Percentiles rank a stretch among this genome's conserved stretches.
Evolutionary conservation across 2,888 invertebrate genomes (phyloP).

Genomic region (Morpho deidamia): DNA sequence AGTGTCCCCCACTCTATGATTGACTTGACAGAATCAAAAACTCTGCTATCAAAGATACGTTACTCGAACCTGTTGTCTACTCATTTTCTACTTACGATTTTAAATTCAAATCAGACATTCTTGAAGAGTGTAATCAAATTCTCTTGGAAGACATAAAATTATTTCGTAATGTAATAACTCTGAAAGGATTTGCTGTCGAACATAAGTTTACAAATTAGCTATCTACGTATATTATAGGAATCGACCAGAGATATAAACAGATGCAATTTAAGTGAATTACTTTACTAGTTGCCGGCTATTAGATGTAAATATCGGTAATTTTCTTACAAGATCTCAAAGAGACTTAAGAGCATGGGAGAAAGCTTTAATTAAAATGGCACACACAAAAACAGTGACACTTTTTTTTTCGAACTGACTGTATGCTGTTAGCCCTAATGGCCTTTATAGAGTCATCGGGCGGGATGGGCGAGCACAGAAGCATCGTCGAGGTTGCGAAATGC

Average conservation of each 20-base stretch:
- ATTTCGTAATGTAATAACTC: not conserved
- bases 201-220: constrained; percentile 6
- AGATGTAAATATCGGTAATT: constrained; percentile 26
- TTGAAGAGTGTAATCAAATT: not conserved
- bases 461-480: no score
- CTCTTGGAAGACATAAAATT: not conserved
- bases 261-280: constrained; percentile 21
- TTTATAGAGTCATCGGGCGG: no score
- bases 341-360: constrained; percentile 42
- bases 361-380: constrained; percentile 63
- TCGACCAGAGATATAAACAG: constrained; percentile 7
- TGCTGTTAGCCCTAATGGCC: no score
- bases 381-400: constrained; percentile 62
- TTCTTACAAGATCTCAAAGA: constrained; percentile 33
- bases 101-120: no score
- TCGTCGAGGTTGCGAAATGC: no score
- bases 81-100: no score
- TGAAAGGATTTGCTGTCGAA: not conserved
- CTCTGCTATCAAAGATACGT: no score
- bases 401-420: no score
- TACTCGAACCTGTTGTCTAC: no score
- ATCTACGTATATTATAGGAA: not conserved
- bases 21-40: no score
- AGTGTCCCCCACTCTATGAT: no score
- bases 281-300: constrained; percentile 24